These are phyloP conservation scores for Perizoma flavofasciatum DNA, from an alignment of 2,888 invertebrate genomes.

Conservation along the genomic window DNA sequence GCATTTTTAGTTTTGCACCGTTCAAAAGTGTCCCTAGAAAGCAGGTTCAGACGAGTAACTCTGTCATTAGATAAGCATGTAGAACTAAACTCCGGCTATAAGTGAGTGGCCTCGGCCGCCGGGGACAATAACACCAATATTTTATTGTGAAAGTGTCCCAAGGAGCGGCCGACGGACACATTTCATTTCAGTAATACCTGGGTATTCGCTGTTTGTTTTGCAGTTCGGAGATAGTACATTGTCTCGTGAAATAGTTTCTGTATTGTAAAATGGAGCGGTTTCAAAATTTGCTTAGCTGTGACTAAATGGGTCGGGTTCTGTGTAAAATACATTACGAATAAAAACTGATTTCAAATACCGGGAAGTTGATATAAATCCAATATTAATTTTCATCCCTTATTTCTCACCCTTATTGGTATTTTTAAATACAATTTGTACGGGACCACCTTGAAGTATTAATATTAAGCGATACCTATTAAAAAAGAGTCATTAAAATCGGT, in stretches of 20 bases:
- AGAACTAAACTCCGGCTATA: conserved; percentile 9
- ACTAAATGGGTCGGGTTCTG: no score
- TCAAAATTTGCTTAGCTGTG: no score
- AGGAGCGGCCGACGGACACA: conserved; percentile 3
- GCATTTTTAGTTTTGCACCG: neutral
- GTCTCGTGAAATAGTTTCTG: neutral
- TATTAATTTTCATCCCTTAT: no score
- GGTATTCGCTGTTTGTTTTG: neutral
- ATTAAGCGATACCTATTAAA: no score
- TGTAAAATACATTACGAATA: no score
- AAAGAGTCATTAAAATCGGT: no score
- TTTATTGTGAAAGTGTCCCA: conserved; percentile 8
- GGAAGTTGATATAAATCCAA: no score
- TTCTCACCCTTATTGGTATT: no score
- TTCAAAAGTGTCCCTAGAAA: neutral
- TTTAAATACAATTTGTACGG: no score
- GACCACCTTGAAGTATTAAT: no score
- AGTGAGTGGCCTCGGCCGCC: conserved; percentile 1
- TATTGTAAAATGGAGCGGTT: no score
- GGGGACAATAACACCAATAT: conserved; percentile 10
- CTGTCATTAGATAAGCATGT: conserved; percentile 2
- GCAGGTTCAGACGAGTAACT: neutral
- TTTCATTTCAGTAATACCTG: conserved; percentile 5
- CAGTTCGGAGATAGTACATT: neutral
- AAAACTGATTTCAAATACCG: no score